These are phyloP conservation scores for Hippocampus mohnikei DNA, from an alignment of 2,113 vertebrate genomes.

Conservation along the genomic window DNA sequence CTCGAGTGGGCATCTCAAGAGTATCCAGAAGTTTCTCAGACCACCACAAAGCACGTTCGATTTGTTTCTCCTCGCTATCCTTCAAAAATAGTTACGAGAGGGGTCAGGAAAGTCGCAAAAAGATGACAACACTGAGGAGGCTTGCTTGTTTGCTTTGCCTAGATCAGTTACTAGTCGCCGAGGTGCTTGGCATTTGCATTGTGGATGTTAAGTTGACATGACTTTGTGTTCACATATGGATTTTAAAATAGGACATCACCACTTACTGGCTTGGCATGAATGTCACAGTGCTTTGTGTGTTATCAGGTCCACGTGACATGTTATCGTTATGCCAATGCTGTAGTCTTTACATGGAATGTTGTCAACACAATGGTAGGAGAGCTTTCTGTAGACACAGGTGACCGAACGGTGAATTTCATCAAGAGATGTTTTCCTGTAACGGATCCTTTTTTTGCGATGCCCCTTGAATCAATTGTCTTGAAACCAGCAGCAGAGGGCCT, in stretches of 20 bases:
- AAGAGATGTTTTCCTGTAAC: conserved; percentile 26
- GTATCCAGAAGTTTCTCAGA: too few relatives aligned
- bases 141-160: too few relatives aligned
- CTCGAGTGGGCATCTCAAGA: too few relatives aligned
- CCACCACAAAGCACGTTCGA: too few relatives aligned
- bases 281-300: not conserved
- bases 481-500: conserved; percentile 58
- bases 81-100: too few relatives aligned
- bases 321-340: not conserved
- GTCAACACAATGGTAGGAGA: not conserved
- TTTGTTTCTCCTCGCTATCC: too few relatives aligned
- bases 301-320: not conserved
- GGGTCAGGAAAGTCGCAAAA: too few relatives aligned
- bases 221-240: not conserved
- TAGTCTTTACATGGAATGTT: not conserved
- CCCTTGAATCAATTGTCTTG: conserved; percentile 63
- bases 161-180: too few relatives aligned
- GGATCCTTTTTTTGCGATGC: conserved; percentile 43
- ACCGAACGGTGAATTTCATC: conserved; percentile 16
- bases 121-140: too few relatives aligned
- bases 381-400: conserved; percentile 41
- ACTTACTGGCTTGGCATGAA: not conserved
- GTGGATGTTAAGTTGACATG: too few relatives aligned
- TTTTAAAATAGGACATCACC: not conserved
- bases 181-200: too few relatives aligned